These are phyloP conservation scores for Cygnus buccinator DNA, from an alignment of 2,113 vertebrate genomes.

Conservation along the genomic window DNA sequence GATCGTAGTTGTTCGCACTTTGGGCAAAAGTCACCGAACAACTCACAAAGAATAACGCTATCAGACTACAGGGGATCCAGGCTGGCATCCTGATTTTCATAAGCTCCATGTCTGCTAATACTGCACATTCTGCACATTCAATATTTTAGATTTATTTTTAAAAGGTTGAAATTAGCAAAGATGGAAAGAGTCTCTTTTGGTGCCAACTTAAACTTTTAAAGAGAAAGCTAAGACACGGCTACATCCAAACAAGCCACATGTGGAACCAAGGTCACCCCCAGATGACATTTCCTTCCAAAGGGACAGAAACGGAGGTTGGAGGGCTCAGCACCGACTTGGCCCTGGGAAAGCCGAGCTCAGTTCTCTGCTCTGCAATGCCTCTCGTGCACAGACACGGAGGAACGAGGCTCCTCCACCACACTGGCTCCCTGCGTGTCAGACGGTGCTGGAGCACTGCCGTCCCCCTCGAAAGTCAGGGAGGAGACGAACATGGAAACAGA, in stretches of 20 bases:
- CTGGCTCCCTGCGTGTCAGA: neutral
- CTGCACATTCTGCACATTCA: rapidly evolving
- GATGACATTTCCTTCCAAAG: neutral
- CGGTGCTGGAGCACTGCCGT: neutral
- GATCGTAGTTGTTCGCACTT: neutral
- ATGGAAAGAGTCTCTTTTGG: neutral
- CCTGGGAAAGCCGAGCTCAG: neutral
- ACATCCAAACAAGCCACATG: neutral
- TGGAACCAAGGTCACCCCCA: neutral
- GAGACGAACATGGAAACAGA: neutral
- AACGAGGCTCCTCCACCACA: neutral
- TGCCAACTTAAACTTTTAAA: neutral
- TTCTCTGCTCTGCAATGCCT: neutral
- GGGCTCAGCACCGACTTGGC: neutral
- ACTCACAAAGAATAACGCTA: neutral
- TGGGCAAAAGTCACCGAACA: neutral
- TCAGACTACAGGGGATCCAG: neutral
- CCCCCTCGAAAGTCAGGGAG: rapidly evolving
- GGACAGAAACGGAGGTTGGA: neutral
- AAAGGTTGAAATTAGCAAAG: neutral
- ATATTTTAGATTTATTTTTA: neutral
- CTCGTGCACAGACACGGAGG: neutral
- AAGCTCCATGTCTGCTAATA: neutral
- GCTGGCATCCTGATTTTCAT: neutral
- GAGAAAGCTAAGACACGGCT: neutral